phyloP scores from a whole-genome alignment of 2,113 vertebrate genomes.

The Ptilonorhynchus violaceus region DNA sequence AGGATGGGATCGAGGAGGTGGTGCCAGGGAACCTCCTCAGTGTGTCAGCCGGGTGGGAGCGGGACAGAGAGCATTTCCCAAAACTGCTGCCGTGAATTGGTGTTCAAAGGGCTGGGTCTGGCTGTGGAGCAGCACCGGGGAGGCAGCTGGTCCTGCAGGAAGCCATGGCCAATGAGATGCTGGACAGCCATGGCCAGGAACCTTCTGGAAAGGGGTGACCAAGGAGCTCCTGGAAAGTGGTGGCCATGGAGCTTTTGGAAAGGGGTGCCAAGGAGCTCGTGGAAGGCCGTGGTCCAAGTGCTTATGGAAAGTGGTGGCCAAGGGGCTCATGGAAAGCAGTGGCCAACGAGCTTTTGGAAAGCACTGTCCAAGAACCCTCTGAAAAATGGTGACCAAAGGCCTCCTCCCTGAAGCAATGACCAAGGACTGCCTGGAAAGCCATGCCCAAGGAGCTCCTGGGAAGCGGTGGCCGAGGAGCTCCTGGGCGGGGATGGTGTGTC shows the following conservation, averaged over 20 bases:
- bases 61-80: rapidly evolving
- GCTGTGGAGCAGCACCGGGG: neutral
- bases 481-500: rapidly evolving
- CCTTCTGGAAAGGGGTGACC: neutral
- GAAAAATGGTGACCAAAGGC: no score
- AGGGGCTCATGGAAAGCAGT: neutral
- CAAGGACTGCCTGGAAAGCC: neutral
- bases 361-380: no score
- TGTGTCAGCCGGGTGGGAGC: neutral
- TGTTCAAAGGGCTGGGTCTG: rapidly evolving
- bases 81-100: rapidly evolving
- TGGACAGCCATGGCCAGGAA: neutral
- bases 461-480: neutral
- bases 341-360: no score
- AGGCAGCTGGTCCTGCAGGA: neutral
- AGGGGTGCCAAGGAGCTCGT: neutral
- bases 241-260: neutral
- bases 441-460: neutral
- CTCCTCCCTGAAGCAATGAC: neutral
- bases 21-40: rapidly evolving
- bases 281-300: neutral
- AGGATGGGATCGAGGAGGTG: rapidly evolving
- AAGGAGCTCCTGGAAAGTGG: neutral
- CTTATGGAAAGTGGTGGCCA: neutral
- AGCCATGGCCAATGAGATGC: neutral